Percentiles rank a stretch among this genome's conserved stretches.
Evolutionary conservation across 2,888 invertebrate genomes (phyloP).

Genomic region (Ophion ellenae): DNA sequence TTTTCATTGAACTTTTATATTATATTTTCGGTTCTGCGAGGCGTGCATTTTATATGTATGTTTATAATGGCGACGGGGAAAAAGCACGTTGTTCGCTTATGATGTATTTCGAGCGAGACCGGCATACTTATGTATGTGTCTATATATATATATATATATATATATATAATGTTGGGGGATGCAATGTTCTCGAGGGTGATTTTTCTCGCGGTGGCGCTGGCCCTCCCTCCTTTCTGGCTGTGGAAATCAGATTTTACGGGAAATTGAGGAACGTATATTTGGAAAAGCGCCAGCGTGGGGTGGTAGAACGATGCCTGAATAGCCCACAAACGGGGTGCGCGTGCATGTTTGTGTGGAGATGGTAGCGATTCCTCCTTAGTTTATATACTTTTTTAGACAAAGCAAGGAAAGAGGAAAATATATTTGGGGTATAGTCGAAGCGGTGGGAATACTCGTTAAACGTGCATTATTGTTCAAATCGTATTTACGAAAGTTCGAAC

Average conservation of each 20-base stretch:
- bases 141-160: neutral
- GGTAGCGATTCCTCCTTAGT: constrained; percentile 10
- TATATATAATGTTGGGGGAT: neutral
- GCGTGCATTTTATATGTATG: neutral
- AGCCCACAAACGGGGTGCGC: constrained; percentile 4
- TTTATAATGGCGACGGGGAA: neutral
- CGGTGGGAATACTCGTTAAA: neutral
- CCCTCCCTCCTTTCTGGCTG: constrained; percentile 3
- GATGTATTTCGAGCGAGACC: constrained; percentile 8
- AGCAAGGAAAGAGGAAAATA: constrained; percentile 5
- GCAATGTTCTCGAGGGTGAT: constrained; percentile 34
- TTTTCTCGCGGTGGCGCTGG: constrained; percentile 19
- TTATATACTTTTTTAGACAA: constrained; percentile 24
- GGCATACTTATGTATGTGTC: neutral
- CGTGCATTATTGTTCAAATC: constrained; percentile 1
- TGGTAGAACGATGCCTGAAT: constrained; percentile 42
- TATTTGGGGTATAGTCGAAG: constrained; percentile 1
- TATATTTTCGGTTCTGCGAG: constrained; percentile 10
- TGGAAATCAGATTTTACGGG: constrained; percentile 71
- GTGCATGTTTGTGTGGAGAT: constrained; percentile 19
- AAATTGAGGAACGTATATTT: constrained; percentile 71
- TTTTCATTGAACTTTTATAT: constrained; percentile 6
- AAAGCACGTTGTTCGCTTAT: constrained; percentile 6
- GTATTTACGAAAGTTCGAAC: neutral
- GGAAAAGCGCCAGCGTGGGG: constrained; percentile 66